Conservation (phyloP, 1,140 invertebrate species). For the Drosophila subpulchrella region DNA sequence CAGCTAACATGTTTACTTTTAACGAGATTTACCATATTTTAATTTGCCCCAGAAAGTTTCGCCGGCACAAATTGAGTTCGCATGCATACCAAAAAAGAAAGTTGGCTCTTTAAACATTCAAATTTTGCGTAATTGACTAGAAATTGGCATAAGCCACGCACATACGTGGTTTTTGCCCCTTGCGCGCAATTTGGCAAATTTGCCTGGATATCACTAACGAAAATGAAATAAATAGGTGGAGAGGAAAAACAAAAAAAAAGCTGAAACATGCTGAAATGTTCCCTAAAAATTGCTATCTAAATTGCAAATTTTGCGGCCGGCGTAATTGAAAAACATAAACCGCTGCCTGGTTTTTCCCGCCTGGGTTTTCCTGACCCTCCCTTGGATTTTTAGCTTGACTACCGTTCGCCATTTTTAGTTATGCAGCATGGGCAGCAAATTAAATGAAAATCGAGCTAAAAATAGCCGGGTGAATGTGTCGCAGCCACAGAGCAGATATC, state of each 20-base stretch:
- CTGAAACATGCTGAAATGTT: constrained; percentile 22
- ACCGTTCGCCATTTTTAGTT: constrained; percentile 70
- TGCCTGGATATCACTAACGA: constrained; percentile 35
- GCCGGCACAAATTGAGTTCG: constrained; percentile 33
- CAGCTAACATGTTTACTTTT: constrained; percentile 2
- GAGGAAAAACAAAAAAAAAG: neutral
- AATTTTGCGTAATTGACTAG: constrained; percentile 56
- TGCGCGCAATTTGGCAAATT: constrained; percentile 53
- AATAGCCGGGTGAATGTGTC: constrained; percentile 71
- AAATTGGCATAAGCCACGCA: constrained; percentile 46
- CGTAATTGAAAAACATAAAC: constrained; percentile 80
- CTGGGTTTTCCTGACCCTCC: neutral
- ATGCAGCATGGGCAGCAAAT: constrained; percentile 79
- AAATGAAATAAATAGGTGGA: constrained; percentile 10
- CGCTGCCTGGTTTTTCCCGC: constrained; percentile 2
- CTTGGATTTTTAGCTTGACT: constrained; percentile 34
- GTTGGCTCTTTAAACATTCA: constrained; percentile 45
- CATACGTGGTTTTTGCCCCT: constrained; percentile 18
- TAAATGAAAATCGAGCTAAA: constrained; percentile 80
- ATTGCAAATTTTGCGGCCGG: constrained; percentile 75
- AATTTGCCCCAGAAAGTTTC: constrained; percentile 17
- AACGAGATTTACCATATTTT: constrained; percentile 25
- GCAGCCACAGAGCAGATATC: constrained; percentile 41
- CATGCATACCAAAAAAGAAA: constrained; percentile 12
- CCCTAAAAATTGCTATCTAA: constrained; percentile 68